Evolutionary conservation across 2,888 invertebrate genomes (phyloP).

Genomic region (Anodontia alba): DNA sequence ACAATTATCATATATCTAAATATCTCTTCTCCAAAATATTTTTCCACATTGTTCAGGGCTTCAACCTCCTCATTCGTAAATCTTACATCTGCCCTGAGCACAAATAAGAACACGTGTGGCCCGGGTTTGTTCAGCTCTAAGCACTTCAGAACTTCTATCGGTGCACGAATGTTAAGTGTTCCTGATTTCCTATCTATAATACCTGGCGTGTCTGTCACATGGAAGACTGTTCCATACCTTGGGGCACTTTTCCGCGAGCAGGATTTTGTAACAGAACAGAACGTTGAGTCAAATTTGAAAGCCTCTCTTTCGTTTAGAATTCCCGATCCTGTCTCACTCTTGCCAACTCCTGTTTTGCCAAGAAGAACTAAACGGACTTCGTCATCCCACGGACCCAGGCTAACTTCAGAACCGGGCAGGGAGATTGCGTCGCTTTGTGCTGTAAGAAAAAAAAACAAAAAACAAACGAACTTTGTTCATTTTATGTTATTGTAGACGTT

Average conservation of each 20-base stretch:
- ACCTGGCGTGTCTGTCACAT: conserved; percentile 4
- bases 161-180: background rate
- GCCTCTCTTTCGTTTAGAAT: background rate
- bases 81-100: background rate
- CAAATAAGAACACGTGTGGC: background rate
- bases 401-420: background rate
- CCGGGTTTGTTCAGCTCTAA: background rate
- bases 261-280: background rate
- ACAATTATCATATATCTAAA: conserved; percentile 2
- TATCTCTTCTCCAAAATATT: background rate
- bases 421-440: too few species aligned
- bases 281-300: background rate
- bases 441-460: too few species aligned
- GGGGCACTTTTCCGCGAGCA: background rate
- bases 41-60: background rate
- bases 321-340: background rate
- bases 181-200: background rate
- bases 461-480: too few species aligned
- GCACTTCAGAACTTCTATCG: background rate
- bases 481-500: too few species aligned
- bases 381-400: background rate
- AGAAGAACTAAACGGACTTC: background rate
- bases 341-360: background rate
- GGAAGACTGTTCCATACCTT: background rate
- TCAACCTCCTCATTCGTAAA: background rate